Conservation (phyloP, 2,797 vertebrate genomes). For the Sardinella longiceps region DNA sequence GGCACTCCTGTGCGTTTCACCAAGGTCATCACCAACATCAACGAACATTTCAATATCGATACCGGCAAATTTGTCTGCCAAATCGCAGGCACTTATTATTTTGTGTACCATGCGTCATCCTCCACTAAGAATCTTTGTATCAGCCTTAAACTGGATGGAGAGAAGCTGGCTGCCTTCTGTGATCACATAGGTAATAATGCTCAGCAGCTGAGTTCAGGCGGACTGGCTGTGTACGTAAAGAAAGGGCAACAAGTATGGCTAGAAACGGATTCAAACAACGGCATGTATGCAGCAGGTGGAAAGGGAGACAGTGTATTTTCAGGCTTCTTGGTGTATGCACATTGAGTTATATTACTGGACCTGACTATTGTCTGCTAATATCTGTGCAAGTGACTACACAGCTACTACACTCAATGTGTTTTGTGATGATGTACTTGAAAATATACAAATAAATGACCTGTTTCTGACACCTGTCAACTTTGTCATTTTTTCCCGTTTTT, state of each 20-base stretch:
- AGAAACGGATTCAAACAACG: slow-evolving; percentile 70
- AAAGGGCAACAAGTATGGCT: slow-evolving; percentile 74
- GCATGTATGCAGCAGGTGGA: slow-evolving; percentile 69
- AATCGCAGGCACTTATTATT: slow-evolving; percentile 80
- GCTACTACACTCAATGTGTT: neutral
- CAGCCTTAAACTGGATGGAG: slow-evolving; percentile 46
- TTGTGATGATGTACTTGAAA: neutral
- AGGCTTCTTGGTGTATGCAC: slow-evolving; percentile 79
- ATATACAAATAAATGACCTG: neutral
- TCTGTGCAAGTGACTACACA: neutral
- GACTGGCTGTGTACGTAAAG: slow-evolving; percentile 63
- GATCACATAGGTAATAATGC: slow-evolving; percentile 67
- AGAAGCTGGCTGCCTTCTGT: slow-evolving; percentile 72
- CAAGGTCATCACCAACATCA: slow-evolving; percentile 66
- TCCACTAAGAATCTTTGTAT: slow-evolving; percentile 70
- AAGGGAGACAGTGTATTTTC: slow-evolving; percentile 80
- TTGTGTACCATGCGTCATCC: slow-evolving; percentile 72
- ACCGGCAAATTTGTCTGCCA: slow-evolving; percentile 78
- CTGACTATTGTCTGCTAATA: neutral
- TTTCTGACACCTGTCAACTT: neutral
- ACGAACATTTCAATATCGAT: slow-evolving; percentile 63
- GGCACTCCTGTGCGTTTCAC: slow-evolving; percentile 69
- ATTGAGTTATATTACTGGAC: slow-evolving; percentile 61
- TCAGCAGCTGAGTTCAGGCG: slow-evolving; percentile 78
- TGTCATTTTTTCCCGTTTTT: neutral